phyloP scores from a whole-genome alignment of 2,113 vertebrate species.

The Odontesthes bonariensis region DNA sequence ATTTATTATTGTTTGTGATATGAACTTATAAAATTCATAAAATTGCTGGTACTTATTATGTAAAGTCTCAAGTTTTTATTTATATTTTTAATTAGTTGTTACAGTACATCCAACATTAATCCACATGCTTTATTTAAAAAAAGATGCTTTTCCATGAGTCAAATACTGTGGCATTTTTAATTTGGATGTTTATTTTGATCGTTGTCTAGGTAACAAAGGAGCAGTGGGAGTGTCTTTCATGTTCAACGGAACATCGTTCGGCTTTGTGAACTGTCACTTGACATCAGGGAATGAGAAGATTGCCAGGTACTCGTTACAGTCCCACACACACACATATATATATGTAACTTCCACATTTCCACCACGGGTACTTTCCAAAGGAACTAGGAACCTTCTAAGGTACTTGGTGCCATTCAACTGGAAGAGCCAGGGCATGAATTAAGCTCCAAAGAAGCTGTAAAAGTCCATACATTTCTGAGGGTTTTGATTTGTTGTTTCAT shows the following conservation, averaged over 20 bases:
- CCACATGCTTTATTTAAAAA: too few relatives aligned
- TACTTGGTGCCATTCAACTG: not conserved
- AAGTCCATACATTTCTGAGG: too few relatives aligned
- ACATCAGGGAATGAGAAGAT: slow-evolving; percentile 98
- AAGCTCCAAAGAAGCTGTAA: too few relatives aligned
- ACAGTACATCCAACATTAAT: not conserved
- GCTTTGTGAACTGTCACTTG: slow-evolving; percentile 97
- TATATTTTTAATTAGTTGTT: too few relatives aligned
- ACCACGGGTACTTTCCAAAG: not conserved
- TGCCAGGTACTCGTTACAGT: slow-evolving; percentile 80
- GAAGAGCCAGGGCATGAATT: too few relatives aligned
- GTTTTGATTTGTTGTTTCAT: too few relatives aligned
- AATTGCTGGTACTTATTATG: too few relatives aligned
- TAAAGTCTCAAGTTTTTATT: too few relatives aligned
- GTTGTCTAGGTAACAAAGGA: slow-evolving; percentile 91
- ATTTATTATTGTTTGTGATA: too few relatives aligned
- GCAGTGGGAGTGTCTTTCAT: slow-evolving; percentile 97
- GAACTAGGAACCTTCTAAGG: not conserved
- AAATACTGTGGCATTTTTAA: not conserved
- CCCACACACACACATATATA: not conserved
- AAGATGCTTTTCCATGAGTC: not conserved
- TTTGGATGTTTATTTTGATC: slow-evolving; percentile 14
- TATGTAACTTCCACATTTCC: not conserved
- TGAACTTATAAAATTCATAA: too few relatives aligned
- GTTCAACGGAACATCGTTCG: slow-evolving; percentile 97